Conservation (phyloP, 2,888 invertebrate species). For the Melikaiella ostensackeni region DNA sequence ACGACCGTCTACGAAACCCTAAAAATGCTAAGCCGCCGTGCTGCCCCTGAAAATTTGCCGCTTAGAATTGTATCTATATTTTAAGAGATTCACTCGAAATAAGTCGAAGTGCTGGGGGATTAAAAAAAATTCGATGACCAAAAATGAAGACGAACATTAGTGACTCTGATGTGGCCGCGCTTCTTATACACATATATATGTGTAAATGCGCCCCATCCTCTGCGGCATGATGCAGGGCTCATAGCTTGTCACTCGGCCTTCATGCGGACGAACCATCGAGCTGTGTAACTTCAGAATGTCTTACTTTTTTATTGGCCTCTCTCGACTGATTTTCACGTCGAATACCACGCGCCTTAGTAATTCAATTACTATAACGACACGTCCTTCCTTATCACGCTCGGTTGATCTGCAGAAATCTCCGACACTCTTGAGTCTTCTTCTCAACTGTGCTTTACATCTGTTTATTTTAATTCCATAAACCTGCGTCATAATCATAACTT, state of each 20-base stretch:
- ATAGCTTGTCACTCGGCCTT: conserved; percentile 73
- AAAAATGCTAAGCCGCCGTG: too few species aligned
- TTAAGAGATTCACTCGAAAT: background rate
- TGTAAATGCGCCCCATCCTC: conserved; percentile 52
- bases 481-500: background rate
- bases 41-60: too few species aligned
- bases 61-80: too few species aligned
- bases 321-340: conserved; percentile 49
- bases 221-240: conserved; percentile 63
- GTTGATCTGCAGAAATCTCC: conserved; percentile 33
- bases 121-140: background rate
- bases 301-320: conserved; percentile 59
- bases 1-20: too few species aligned
- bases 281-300: conserved; percentile 63
- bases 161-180: conserved; percentile 58
- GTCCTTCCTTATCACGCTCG: conserved; percentile 35
- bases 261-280: conserved; percentile 69
- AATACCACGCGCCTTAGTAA: conserved; percentile 42
- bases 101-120: background rate
- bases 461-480: conserved; percentile 24
- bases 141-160: background rate
- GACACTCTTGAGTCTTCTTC: conserved; percentile 45
- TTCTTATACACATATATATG: conserved; percentile 37
- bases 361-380: conserved; percentile 49
- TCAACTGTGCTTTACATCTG: conserved; percentile 14